Evolutionary conservation across 2,888 invertebrate genomes (phyloP).

Genomic region (Mesorhabditis spiculigera): DNA sequence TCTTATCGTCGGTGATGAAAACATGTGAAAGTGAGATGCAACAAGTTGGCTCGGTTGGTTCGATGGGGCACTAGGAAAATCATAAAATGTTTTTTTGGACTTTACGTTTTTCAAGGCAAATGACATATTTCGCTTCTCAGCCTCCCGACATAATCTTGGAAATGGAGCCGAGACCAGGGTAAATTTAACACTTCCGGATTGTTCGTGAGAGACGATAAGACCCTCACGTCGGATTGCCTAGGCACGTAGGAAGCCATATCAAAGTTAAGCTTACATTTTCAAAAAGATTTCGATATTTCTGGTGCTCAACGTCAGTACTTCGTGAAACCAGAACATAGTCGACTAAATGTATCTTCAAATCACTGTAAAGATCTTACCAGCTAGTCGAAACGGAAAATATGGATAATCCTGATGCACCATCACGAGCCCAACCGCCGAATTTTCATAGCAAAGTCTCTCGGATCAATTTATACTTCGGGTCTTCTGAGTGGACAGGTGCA

Average conservation of each 20-base stretch:
- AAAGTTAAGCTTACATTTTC: slow-evolving; percentile 10
- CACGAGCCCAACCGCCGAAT: neutral
- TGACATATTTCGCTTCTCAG: slow-evolving; percentile 29
- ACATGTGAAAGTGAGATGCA: slow-evolving; percentile 28
- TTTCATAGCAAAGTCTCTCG: no score
- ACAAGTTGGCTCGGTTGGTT: slow-evolving; percentile 24
- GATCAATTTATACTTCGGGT: no score
- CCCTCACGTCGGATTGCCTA: slow-evolving; percentile 34
- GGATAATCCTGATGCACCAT: slow-evolving; percentile 31
- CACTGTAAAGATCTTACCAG: slow-evolving; percentile 18
- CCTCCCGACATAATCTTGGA: slow-evolving; percentile 33
- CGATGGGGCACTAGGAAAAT: slow-evolving; percentile 27
- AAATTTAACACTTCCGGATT: slow-evolving; percentile 24
- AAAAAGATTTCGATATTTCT: slow-evolving; percentile 20
- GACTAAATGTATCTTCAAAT: neutral
- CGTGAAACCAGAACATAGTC: neutral
- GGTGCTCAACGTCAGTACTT: slow-evolving; percentile 7
- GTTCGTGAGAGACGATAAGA: slow-evolving; percentile 27
- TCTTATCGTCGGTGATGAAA: slow-evolving; percentile 33
- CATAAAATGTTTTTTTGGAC: neutral
- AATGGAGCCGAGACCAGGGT: slow-evolving; percentile 38
- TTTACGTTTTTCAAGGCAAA: slow-evolving; percentile 39
- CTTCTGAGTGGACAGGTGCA: no score
- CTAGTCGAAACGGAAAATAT: slow-evolving; percentile 39
- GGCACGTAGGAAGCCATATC: neutral